Conservation (phyloP, 2,888 invertebrate species). For the Drosophila rellima region DNA sequence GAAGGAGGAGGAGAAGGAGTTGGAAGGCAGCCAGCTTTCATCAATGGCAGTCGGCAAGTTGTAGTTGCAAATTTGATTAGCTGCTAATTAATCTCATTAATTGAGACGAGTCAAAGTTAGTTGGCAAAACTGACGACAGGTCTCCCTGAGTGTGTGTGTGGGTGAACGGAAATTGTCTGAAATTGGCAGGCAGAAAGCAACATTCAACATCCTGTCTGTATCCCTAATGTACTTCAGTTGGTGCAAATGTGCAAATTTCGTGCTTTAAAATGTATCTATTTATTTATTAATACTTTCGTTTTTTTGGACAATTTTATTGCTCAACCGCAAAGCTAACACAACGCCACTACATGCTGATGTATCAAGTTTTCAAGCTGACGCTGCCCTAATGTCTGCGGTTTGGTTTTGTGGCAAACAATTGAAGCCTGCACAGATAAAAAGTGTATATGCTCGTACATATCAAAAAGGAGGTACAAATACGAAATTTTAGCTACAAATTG, state of each 20-base stretch:
- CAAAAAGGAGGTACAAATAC: conserved; percentile 17
- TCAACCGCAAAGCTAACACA: conserved; percentile 38
- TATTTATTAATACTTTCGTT: conserved; percentile 25
- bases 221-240: conserved; percentile 32
- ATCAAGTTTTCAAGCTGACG: conserved; percentile 48
- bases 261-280: conserved; percentile 35
- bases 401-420: conserved; percentile 29
- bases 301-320: conserved; percentile 17
- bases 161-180: conserved; percentile 62
- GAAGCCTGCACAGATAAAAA: conserved; percentile 19
- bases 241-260: conserved; percentile 1
- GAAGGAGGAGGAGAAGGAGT: neutral
- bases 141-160: neutral
- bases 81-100: conserved; percentile 76
- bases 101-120: conserved; percentile 62
- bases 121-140: conserved; percentile 65
- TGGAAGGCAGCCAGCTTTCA: conserved; percentile 29
- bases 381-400: conserved; percentile 46
- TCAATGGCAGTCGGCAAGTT: conserved; percentile 52
- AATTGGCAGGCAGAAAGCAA: conserved; percentile 38
- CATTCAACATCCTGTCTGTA: conserved; percentile 20
- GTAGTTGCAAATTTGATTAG: conserved; percentile 77
- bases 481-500: conserved; percentile 45
- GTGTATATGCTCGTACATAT: conserved; percentile 2
- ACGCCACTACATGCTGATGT: conserved; percentile 25